Conservation (phyloP, 2,113 vertebrate species). For the Platichthys flesus region DNA sequence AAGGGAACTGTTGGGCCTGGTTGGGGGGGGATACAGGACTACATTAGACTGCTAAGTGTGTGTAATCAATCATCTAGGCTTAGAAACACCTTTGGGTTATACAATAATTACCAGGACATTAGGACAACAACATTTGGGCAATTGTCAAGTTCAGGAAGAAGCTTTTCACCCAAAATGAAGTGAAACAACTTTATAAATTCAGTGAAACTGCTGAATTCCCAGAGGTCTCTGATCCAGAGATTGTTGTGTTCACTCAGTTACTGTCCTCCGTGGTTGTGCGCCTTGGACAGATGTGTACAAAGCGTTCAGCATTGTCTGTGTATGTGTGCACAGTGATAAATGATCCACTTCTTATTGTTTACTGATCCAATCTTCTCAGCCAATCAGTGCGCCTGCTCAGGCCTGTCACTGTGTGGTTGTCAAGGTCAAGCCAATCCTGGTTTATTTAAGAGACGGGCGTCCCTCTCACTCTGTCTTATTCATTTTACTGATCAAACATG, state of each 20-base stretch:
- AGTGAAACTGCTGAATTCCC: no score
- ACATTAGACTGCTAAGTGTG: background rate
- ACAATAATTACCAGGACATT: no score
- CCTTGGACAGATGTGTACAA: background rate
- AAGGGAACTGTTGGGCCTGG: no score
- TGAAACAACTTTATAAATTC: no score
- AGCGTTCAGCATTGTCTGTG: conserved; percentile 43
- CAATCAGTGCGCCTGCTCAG: conserved; percentile 58
- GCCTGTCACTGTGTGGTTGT: conserved; percentile 39
- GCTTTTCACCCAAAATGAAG: no score
- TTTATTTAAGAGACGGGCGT: conserved; percentile 54
- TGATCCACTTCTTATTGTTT: conserved; percentile 66
- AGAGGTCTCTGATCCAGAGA: no score
- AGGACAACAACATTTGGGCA: no score
- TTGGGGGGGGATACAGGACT: background rate
- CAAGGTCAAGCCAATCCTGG: conserved; percentile 70
- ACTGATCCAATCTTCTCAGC: conserved; percentile 63
- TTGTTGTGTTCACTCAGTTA: no score
- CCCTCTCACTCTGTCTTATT: conserved; percentile 23
- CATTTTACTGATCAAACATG: conserved; percentile 42
- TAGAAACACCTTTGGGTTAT: no score
- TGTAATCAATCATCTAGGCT: background rate
- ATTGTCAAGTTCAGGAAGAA: no score
- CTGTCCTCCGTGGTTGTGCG: background rate
- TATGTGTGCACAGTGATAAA: conserved; percentile 56